Conservation (phyloP, 2,888 invertebrate species). For the Tenthredo livida region DNA sequence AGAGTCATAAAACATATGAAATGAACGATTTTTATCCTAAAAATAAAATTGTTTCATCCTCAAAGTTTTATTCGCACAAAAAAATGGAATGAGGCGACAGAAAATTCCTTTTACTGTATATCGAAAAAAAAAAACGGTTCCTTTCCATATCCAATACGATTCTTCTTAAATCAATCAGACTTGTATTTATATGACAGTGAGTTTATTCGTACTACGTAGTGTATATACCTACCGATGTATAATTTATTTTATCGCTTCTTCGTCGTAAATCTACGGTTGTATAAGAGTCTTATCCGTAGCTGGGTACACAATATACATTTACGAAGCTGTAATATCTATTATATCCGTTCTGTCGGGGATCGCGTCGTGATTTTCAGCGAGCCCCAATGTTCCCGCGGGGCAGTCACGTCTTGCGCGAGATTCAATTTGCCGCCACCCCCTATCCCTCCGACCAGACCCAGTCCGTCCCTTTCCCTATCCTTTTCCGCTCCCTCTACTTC, state of each 20-base stretch:
- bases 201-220: neutral
- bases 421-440: conserved; percentile 73
- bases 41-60: neutral
- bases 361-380: conserved; percentile 74
- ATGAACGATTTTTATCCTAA: neutral
- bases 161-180: neutral
- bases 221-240: neutral
- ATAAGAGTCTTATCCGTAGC: conserved; percentile 1
- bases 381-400: conserved; percentile 71
- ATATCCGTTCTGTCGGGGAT: conserved; percentile 59
- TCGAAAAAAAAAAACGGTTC: neutral
- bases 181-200: neutral
- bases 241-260: conserved; percentile 40
- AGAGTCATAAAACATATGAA: neutral
- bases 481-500: conserved; percentile 29
- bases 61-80: neutral
- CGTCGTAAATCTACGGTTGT: conserved; percentile 25
- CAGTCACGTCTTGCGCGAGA: conserved; percentile 75
- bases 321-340: conserved; percentile 39
- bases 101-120: neutral
- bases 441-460: conserved; percentile 42
- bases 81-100: neutral
- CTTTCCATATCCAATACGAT: neutral
- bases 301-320: conserved; percentile 43
- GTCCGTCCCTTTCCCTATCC: conserved; percentile 41